Evolutionary conservation across 53 echinoderm and acorn worm species (phyloP).

Genomic region (Holothuria scabra): DNA sequence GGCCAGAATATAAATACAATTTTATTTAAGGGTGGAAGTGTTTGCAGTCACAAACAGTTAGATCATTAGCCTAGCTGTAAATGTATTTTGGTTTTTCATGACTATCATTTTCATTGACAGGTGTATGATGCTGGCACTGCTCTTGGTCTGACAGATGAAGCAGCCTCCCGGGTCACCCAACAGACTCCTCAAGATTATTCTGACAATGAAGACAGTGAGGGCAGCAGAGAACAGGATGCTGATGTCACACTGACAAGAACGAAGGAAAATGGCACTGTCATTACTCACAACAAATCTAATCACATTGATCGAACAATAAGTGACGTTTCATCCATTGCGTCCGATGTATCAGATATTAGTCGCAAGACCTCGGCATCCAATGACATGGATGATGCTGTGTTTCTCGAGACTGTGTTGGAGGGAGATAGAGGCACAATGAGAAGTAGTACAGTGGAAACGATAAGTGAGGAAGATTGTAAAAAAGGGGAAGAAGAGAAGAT

Average conservation of each 20-base stretch:
- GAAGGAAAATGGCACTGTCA: too few species aligned
- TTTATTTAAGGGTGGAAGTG: too few species aligned
- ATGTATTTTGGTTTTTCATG: too few species aligned
- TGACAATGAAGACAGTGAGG: slow-evolving; percentile 32
- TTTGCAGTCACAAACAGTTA: too few species aligned
- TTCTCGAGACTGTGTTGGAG: slow-evolving; percentile 5
- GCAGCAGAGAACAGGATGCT: neutral
- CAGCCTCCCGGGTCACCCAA: neutral
- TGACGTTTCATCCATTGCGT: neutral
- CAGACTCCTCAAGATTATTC: neutral
- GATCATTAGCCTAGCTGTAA: too few species aligned
- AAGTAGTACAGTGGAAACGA: neutral
- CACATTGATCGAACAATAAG: too few species aligned
- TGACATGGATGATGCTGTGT: slow-evolving; percentile 11
- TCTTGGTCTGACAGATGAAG: slow-evolving; percentile 59
- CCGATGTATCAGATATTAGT: neutral
- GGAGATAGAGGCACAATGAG: neutral
- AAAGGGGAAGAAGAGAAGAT: neutral
- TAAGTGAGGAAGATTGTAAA: too few species aligned
- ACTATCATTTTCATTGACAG: slow-evolving; percentile 25
- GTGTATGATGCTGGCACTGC: slow-evolving; percentile 74
- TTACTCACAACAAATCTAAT: too few species aligned
- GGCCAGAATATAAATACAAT: too few species aligned
- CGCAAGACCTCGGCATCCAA: neutral
- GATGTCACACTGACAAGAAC: neutral